A percentile compares a stretch with the other conserved stretches of the same genome.
These are phyloP conservation scores for Melanophora roralis DNA, from an alignment of 2,888 invertebrate species.

Conservation along the genomic window DNA sequence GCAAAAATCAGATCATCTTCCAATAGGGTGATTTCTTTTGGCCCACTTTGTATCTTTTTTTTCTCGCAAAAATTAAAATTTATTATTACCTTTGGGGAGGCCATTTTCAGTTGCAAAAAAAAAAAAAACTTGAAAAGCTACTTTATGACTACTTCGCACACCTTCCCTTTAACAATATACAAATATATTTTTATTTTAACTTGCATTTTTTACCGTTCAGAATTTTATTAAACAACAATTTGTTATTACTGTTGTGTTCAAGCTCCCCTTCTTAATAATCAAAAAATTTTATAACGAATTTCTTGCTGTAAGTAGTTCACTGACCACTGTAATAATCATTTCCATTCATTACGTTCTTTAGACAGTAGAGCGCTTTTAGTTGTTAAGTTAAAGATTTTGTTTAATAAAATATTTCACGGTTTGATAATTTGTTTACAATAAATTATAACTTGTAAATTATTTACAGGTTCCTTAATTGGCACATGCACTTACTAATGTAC, in stretches of 20 bases:
- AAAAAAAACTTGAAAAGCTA: no score
- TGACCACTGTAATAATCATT: slow-evolving; percentile 65
- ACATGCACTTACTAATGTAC: no score
- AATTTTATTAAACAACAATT: slow-evolving; percentile 46
- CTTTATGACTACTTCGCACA: slow-evolving; percentile 11
- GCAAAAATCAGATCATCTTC: no score
- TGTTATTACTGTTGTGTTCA: not conserved
- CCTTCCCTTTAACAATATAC: slow-evolving; percentile 19
- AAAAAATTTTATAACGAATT: slow-evolving; percentile 19
- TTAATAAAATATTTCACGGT: slow-evolving; percentile 49
- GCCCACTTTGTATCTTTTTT: no score
- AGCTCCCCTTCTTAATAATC: not conserved
- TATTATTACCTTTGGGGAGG: no score
- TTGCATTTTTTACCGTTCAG: slow-evolving; percentile 62
- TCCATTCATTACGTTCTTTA: slow-evolving; percentile 23
- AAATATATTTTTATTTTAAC: slow-evolving; percentile 34
- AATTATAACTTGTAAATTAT: slow-evolving; percentile 50
- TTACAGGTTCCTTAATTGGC: slow-evolving; percentile 37
- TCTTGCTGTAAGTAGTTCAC: slow-evolving; percentile 68
- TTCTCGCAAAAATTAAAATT: no score
- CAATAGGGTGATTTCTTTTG: no score
- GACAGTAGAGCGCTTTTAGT: slow-evolving; percentile 5
- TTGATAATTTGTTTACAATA: slow-evolving; percentile 49
- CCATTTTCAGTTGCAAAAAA: no score
- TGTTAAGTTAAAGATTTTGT: slow-evolving; percentile 4